These are phyloP conservation scores for Agrotis exclamationis DNA, from an alignment of 2,888 invertebrate genomes.

Conservation along the genomic window DNA sequence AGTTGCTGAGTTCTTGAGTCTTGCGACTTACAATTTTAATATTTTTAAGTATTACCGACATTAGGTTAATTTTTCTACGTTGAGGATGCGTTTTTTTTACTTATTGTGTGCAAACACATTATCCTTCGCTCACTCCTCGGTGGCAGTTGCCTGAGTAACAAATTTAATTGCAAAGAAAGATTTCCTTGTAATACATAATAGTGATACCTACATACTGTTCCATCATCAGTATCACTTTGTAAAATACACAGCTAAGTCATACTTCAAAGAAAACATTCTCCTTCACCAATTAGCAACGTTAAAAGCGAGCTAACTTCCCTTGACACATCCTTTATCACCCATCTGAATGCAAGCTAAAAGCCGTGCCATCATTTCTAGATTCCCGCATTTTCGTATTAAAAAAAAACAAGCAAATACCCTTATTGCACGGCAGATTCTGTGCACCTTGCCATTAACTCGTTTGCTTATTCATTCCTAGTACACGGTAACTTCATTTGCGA, in stretches of 20 bases:
- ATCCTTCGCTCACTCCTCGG: too few species aligned
- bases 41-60: too few species aligned
- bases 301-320: not conserved
- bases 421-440: not conserved
- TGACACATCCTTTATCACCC: not conserved
- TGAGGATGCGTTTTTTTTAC: too few species aligned
- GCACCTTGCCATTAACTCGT: constrained; percentile 22
- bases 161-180: too few species aligned
- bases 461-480: constrained; percentile 48
- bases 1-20: too few species aligned
- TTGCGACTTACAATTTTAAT: too few species aligned
- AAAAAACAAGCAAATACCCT: not conserved
- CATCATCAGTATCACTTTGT: not conserved
- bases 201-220: not conserved
- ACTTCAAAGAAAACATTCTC: not conserved
- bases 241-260: not conserved
- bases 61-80: too few species aligned
- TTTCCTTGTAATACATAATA: too few species aligned
- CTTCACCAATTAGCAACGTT: not conserved
- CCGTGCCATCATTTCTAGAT: not conserved
- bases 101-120: too few species aligned
- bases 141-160: too few species aligned
- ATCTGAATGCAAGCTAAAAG: constrained; percentile 7
- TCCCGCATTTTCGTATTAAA: not conserved
- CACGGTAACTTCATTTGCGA: constrained; percentile 45